Conservation (phyloP, 2,888 invertebrate species). For the Dolichopus griseipennis region DNA sequence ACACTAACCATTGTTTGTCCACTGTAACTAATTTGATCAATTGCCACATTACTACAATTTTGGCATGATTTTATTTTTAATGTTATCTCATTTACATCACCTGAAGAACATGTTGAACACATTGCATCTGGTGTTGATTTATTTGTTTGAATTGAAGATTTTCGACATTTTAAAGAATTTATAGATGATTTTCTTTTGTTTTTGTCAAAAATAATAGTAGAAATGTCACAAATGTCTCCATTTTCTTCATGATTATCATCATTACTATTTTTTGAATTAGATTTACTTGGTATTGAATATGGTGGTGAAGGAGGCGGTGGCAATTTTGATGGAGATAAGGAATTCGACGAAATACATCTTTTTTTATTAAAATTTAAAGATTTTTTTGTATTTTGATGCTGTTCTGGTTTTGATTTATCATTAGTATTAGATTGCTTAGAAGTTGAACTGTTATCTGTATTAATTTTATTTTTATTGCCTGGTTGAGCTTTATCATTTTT, state of each 20-base stretch:
- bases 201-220: not conserved
- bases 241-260: not conserved
- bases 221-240: not conserved
- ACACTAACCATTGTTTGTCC: conserved; percentile 1
- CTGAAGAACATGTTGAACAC: conserved; percentile 21
- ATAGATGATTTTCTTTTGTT: not conserved
- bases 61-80: conserved; percentile 23
- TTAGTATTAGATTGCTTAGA: not conserved
- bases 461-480: conserved; percentile 17
- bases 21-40: conserved; percentile 19
- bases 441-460: conserved; percentile 5
- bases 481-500: conserved; percentile 14
- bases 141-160: conserved; percentile 1
- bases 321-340: conserved; percentile 2
- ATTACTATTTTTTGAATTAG: not conserved
- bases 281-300: conserved; percentile 7
- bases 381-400: not conserved
- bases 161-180: not conserved
- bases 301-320: conserved; percentile 16
- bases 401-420: not conserved
- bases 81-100: conserved; percentile 22
- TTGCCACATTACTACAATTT: conserved; percentile 20
- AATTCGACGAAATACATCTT: not conserved
- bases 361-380: conserved; percentile 8
- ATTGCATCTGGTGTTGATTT: not conserved